Evolutionary conservation across 2,113 vertebrate genomes (phyloP), one percentile per base, ranked within the genome.

Genomic region (Syngnathus floridae): DNA sequence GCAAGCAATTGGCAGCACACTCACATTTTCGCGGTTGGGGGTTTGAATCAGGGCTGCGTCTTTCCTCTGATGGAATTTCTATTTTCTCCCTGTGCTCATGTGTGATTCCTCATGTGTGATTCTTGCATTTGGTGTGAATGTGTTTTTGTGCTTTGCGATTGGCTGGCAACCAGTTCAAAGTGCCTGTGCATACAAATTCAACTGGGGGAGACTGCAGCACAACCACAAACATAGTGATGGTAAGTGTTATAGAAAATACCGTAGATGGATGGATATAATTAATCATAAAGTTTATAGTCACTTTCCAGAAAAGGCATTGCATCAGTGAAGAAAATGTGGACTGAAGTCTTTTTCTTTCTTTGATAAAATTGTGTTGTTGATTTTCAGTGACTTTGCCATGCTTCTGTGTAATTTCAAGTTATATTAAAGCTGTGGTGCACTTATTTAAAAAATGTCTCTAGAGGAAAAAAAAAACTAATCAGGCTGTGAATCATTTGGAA

Each of bases 401-500:
- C 64, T 67, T 69, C 62, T 43, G 49, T 41, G 2, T 11, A 16
- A 5, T 52, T 38, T 68, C 76, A 64, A 65, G 62, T 55, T 13
- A 60, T 46, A 67, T 49, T 68, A 46, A 80, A 82, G 65, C 71
- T 58, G 57, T 68, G 49, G 61, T 52, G 49, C 72, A 63, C 67
- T 58, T 52, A 79, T 66, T 73, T 67, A 22, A 72, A 81, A 52
- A 77, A 77, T 17, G 55, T 78, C 81, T 81, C 76, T 69, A 79
- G 62, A 83, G 63, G 66, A 72, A 69, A 46, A 73, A 70, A 66
- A 80, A 75, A 82, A 12, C 40, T 41, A 85, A 82, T 87, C 75
- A 86, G 75, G 66, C 72, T 62, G 75, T 48, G 59, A 81, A 87
- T 84, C 72, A 83, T 86, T 83, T 77, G 71, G 58, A 75, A 82